Conservation (phyloP, 2,113 vertebrate genomes). For the Hydrolagus affinis region DNA sequence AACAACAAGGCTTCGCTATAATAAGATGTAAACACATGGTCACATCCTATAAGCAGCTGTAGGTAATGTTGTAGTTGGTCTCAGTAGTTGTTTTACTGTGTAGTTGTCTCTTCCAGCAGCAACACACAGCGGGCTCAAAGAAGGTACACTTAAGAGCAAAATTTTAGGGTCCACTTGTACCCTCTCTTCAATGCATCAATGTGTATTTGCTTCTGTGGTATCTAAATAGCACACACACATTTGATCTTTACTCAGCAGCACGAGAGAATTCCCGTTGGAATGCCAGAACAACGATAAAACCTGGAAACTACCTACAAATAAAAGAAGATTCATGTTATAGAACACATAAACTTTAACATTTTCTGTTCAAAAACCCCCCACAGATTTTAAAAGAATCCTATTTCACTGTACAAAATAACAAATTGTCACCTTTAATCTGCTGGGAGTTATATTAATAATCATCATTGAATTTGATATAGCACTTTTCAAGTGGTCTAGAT, state of each 20-base stretch:
- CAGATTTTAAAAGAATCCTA: too few relatives aligned
- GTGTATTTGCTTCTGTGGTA: conserved; percentile 44
- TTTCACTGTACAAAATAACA: too few relatives aligned
- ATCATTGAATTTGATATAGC: too few relatives aligned
- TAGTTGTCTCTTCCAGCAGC: background rate
- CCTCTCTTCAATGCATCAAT: background rate
- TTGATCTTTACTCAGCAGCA: conserved; percentile 76
- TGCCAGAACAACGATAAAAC: conserved; percentile 76
- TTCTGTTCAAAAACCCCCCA: too few relatives aligned
- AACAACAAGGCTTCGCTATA: background rate
- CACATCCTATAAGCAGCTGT: background rate
- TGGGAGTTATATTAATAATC: too few relatives aligned
- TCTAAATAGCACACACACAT: conserved; percentile 87
- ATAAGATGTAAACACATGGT: background rate
- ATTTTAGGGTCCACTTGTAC: background rate
- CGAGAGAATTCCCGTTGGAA: conserved; percentile 61
- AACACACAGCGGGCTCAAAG: background rate
- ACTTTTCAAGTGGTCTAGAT: too few relatives aligned
- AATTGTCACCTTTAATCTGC: too few relatives aligned
- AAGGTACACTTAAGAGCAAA: background rate
- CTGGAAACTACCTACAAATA: conserved; percentile 67
- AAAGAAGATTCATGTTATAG: conserved; percentile 18
- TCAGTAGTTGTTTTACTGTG: background rate
- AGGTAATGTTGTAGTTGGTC: background rate
- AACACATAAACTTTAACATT: too few relatives aligned